Evolutionary conservation across 30 jellyfish, hydroid and myxozoan genomes (phyloP).

Genomic region (Rhopilema esculentum): DNA sequence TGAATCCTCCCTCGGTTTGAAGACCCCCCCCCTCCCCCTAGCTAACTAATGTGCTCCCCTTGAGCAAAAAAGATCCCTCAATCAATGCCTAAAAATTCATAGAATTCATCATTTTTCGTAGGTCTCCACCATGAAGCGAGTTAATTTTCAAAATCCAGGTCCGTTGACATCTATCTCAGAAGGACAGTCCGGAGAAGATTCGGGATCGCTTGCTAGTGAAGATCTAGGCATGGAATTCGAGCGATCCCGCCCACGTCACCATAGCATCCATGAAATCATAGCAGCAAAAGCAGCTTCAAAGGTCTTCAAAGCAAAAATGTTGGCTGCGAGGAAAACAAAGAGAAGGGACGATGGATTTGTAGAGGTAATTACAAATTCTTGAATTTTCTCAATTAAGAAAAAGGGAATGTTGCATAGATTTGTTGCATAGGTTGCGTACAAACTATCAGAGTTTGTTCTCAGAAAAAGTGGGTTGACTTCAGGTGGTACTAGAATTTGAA

Average conservation of each 20-base stretch:
- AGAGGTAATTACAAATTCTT: constrained; percentile 40
- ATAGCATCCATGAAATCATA: constrained; percentile 33
- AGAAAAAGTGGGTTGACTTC: too few relatives aligned
- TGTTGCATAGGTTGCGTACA: too few relatives aligned
- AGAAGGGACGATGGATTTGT: constrained; percentile 41
- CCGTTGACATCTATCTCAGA: constrained; percentile 16
- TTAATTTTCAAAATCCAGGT: constrained; percentile 16
- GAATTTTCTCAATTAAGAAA: neutral
- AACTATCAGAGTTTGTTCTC: too few relatives aligned
- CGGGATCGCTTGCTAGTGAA: constrained; percentile 1
- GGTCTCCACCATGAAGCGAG: constrained; percentile 1
- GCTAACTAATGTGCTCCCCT: too few relatives aligned
- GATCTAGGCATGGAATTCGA: constrained; percentile 37
- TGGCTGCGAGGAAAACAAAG: constrained; percentile 31
- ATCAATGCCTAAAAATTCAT: too few relatives aligned
- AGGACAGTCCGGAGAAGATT: constrained; percentile 23
- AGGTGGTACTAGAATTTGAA: too few relatives aligned
- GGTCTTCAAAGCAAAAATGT: constrained; percentile 14
- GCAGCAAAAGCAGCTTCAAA: constrained; percentile 57
- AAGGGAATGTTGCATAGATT: too few relatives aligned
- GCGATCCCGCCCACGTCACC: constrained; percentile 8
- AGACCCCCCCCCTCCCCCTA: too few relatives aligned
- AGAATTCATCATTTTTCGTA: too few relatives aligned
- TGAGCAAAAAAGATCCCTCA: too few relatives aligned
- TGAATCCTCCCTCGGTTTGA: too few relatives aligned